phyloP scores from a whole-genome alignment of 2,113 vertebrate species.

The Cricetomys ansorgei region DNA sequence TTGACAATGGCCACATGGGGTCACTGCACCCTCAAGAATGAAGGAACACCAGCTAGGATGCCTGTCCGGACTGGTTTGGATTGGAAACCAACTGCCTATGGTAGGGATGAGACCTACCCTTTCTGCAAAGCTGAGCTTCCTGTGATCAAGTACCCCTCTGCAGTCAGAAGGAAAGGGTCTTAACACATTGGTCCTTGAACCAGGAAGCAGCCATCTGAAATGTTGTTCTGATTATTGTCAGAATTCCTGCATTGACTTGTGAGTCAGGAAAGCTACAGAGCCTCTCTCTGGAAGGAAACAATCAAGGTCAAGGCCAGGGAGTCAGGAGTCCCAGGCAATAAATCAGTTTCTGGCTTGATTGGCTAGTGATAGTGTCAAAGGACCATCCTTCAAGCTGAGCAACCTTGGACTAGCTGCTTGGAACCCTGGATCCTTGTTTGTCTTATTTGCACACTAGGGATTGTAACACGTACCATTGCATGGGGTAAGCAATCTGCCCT shows the following conservation, averaged over 20 bases:
- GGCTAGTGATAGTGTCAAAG: not conserved
- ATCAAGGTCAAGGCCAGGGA: not conserved
- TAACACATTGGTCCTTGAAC: not conserved
- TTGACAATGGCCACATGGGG: conserved; percentile 52
- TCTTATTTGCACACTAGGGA: not conserved
- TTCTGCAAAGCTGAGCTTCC: not conserved
- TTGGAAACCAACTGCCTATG: not conserved
- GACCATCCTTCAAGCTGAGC: not conserved
- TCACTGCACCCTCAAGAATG: conserved; percentile 48
- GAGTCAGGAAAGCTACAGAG: not conserved
- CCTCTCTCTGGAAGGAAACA: not conserved
- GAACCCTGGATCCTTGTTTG: not conserved
- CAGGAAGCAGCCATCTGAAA: not conserved
- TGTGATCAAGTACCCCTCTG: not conserved
- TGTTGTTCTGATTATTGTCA: not conserved
- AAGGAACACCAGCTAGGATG: not conserved
- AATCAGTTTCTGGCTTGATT: not conserved
- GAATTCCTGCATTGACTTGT: not conserved
- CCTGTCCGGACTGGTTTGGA: not conserved
- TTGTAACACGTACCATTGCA: not conserved
- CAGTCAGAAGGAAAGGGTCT: not conserved
- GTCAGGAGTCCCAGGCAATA: not conserved
- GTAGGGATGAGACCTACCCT: not conserved
- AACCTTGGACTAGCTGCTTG: not conserved
- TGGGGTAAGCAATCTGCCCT: accelerated